Conservation (phyloP, 1,140 invertebrate genomes). For the Drosophila lacteicornis region DNA sequence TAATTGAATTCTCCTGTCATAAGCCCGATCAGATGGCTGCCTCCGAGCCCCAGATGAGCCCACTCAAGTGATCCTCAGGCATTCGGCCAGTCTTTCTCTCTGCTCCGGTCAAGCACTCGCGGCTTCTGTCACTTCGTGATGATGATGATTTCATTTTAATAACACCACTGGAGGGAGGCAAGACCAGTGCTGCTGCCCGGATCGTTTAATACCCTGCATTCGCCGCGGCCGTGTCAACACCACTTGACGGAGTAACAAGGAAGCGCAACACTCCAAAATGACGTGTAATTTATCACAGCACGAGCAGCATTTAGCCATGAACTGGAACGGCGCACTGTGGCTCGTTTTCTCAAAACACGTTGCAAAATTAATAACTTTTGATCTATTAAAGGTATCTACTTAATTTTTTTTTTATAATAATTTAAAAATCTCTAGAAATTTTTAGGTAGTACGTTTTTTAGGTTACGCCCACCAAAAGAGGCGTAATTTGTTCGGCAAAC, state of each 20-base stretch:
- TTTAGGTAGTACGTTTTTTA: no score
- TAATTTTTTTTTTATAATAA: no score
- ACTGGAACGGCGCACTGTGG: slow-evolving; percentile 65
- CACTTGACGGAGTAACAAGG: slow-evolving; percentile 79
- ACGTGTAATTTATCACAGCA: slow-evolving; percentile 79
- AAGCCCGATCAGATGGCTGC: slow-evolving; percentile 59
- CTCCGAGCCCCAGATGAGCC: slow-evolving; percentile 38
- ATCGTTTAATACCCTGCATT: slow-evolving; percentile 58
- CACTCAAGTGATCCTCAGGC: slow-evolving; percentile 45
- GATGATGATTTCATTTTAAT: slow-evolving; percentile 81
- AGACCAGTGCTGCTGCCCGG: slow-evolving; percentile 6
- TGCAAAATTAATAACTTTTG: no score
- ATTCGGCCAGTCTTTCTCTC: slow-evolving; percentile 30
- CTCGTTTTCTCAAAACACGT: no score
- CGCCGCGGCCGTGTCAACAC: slow-evolving; percentile 67
- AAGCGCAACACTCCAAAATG: slow-evolving; percentile 77
- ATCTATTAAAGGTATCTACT: no score
- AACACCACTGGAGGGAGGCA: slow-evolving; percentile 65
- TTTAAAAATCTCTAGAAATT: no score
- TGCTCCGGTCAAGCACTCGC: slow-evolving; percentile 19
- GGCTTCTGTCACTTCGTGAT: slow-evolving; percentile 72
- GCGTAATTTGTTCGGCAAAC: no score
- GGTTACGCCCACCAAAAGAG: no score
- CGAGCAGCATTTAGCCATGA: slow-evolving; percentile 79
- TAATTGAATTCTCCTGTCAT: slow-evolving; percentile 77